These are phyloP conservation scores for Drosophila repleta DNA, from an alignment of 1,140 invertebrate species.

Conservation along the genomic window DNA sequence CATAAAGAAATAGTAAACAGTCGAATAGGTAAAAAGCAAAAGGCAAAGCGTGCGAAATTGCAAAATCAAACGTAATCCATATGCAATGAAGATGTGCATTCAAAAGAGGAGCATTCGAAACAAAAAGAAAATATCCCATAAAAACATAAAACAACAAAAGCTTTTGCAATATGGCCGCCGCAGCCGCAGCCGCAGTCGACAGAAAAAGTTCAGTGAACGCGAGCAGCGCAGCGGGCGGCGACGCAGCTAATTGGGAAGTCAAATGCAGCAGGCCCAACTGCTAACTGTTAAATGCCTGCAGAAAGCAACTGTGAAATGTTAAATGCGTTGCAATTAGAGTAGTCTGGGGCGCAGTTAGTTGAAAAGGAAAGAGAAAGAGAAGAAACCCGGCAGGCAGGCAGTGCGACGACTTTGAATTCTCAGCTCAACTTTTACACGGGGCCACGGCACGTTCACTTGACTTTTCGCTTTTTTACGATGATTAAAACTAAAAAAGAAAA, in stretches of 20 bases:
- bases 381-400: slow-evolving; percentile 31
- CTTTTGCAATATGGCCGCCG: slow-evolving; percentile 31
- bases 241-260: slow-evolving; percentile 24
- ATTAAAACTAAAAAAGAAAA: slow-evolving; percentile 31
- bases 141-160: slow-evolving; percentile 10
- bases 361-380: too few relatives aligned
- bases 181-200: too few relatives aligned
- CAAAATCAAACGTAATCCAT: slow-evolving; percentile 51
- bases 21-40: slow-evolving; percentile 32
- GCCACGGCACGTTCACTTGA: slow-evolving; percentile 55
- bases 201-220: slow-evolving; percentile 45
- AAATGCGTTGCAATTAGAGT: slow-evolving; percentile 37
- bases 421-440: slow-evolving; percentile 69
- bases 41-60: slow-evolving; percentile 42
- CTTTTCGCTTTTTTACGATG: slow-evolving; percentile 50
- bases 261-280: slow-evolving; percentile 22
- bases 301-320: slow-evolving; percentile 30
- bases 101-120: slow-evolving; percentile 41
- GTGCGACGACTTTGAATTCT: slow-evolving; percentile 56
- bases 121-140: slow-evolving; percentile 29
- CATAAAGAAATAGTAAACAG: slow-evolving; percentile 14
- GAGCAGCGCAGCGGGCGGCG: slow-evolving; percentile 5
- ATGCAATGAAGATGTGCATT: slow-evolving; percentile 60
- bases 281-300: slow-evolving; percentile 9
- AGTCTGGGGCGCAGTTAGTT: slow-evolving; percentile 28